Percentiles rank a stretch among this genome's conserved stretches.
Evolutionary conservation across 2,113 vertebrate genomes (phyloP).

Genomic region (Bostrychus sinensis): DNA sequence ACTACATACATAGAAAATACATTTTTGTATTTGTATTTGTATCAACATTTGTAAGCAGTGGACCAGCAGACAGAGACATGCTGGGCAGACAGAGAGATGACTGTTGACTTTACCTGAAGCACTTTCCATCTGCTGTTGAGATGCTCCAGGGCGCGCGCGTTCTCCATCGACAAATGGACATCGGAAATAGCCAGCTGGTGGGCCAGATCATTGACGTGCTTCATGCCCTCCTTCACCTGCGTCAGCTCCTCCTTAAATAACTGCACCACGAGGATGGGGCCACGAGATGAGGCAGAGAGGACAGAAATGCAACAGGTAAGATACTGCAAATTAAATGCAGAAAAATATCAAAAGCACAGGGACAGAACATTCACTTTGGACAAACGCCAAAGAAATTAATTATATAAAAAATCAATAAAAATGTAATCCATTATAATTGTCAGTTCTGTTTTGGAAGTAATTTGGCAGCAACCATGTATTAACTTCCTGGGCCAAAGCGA

Average conservation of each 20-base stretch:
- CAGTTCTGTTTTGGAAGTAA: conserved; percentile 13
- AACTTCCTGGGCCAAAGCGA: conserved; percentile 15
- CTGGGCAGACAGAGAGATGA: conserved; percentile 10
- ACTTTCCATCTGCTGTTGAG: conserved; percentile 95
- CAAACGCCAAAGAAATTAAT: conserved; percentile 12
- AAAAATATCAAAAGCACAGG: conserved; percentile 4
- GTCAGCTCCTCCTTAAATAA: conserved; percentile 94
- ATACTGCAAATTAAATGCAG: not conserved
- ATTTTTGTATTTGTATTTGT: no score
- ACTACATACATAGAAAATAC: no score
- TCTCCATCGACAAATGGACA: conserved; percentile 96
- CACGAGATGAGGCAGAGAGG: not conserved
- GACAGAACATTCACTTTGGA: conserved; percentile 10
- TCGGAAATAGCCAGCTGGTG: conserved; percentile 96
- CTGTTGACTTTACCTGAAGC: conserved; percentile 86
- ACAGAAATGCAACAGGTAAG: not conserved
- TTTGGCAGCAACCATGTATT: conserved; percentile 12
- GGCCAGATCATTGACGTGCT: conserved; percentile 92
- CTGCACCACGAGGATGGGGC: conserved; percentile 64
- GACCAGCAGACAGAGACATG: conserved; percentile 22
- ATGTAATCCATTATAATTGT: not conserved
- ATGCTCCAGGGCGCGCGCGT: conserved; percentile 89
- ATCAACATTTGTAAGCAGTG: not conserved
- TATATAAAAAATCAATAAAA: conserved; percentile 14
- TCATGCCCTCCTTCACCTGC: conserved; percentile 93